These are phyloP conservation scores for Megaceryle alcyon DNA, from an alignment of 2,797 vertebrate species.

Conservation along the genomic window DNA sequence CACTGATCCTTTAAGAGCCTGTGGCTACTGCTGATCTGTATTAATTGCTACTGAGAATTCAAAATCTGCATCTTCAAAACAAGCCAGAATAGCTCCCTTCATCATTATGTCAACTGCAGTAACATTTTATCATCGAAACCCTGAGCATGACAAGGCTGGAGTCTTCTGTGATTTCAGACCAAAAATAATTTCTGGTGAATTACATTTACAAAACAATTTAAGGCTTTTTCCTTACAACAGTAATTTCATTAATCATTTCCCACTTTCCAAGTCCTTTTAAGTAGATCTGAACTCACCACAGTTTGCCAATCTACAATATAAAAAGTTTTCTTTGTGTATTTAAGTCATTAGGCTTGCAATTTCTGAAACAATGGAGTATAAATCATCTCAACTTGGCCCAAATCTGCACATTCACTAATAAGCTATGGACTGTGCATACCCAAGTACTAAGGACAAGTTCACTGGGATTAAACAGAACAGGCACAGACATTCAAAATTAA, in stretches of 20 bases:
- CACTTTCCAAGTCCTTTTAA: not conserved
- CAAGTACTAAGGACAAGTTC: not conserved
- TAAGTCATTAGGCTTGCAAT: not conserved
- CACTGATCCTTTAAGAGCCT: constrained; percentile 27
- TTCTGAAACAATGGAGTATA: not conserved
- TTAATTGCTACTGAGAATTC: constrained; percentile 50
- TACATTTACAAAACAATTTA: constrained; percentile 1
- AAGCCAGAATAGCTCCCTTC: constrained; percentile 28
- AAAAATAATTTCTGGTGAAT: constrained; percentile 4
- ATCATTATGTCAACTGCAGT: constrained; percentile 32
- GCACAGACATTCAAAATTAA: not conserved
- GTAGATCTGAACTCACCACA: not conserved
- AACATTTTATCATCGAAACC: constrained; percentile 42
- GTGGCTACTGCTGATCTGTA: constrained; percentile 35
- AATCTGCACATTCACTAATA: not conserved
- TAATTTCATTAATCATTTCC: not conserved
- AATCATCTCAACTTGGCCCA: not conserved
- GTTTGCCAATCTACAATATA: not conserved
- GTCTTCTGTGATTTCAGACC: constrained; percentile 7
- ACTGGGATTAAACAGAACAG: not conserved
- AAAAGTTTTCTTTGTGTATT: not conserved
- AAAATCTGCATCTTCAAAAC: constrained; percentile 54
- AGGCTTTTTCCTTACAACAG: constrained; percentile 16
- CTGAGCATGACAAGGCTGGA: not conserved
- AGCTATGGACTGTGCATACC: not conserved